These are phyloP conservation scores for Disparrhopalites patrizii DNA, from an alignment of 2,888 invertebrate species.

Conservation along the genomic window DNA sequence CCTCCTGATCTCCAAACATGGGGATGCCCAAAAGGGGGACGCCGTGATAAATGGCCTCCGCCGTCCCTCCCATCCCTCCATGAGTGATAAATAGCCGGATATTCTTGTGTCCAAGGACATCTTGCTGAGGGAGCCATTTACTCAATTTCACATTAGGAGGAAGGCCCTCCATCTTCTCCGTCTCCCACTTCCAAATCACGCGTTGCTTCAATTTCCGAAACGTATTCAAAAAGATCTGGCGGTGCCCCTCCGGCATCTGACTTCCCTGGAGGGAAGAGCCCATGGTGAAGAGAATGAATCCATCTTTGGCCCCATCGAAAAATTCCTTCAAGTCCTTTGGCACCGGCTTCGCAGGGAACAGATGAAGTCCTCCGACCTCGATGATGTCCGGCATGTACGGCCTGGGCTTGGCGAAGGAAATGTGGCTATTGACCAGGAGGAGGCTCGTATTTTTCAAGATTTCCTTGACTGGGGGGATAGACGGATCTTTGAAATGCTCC, in stretches of 20 bases:
- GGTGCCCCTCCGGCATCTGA: conserved; percentile 71
- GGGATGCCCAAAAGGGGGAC: conserved; percentile 59
- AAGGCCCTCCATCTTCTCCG: conserved; percentile 57
- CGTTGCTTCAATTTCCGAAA: conserved; percentile 72
- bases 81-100: conserved; percentile 62
- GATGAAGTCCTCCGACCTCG: conserved; percentile 52
- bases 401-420: conserved; percentile 37
- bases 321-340: conserved; percentile 51
- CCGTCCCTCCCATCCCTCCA: conserved; percentile 63
- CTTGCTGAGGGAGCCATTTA: conserved; percentile 72
- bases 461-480: conserved; percentile 39
- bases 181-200: conserved; percentile 80
- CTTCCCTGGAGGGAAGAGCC: conserved; percentile 76
- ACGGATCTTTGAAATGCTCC: conserved; percentile 19
- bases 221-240: conserved; percentile 66
- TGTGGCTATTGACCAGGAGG: conserved; percentile 47
- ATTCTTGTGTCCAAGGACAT: conserved; percentile 63
- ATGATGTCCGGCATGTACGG: conserved; percentile 46
- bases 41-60: conserved; percentile 62
- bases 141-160: conserved; percentile 60
- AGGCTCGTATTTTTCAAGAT: conserved; percentile 44
- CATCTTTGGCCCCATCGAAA: conserved; percentile 57
- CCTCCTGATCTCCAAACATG: conserved; percentile 56
- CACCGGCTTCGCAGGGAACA: conserved; percentile 67
- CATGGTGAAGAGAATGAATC: conserved; percentile 80